A percentile compares a stretch with the other conserved stretches of the same genome.
Evolutionary conservation across 64 coral and sea anemone genomes (phyloP).

Genomic region (Montipora efflorescens): DNA sequence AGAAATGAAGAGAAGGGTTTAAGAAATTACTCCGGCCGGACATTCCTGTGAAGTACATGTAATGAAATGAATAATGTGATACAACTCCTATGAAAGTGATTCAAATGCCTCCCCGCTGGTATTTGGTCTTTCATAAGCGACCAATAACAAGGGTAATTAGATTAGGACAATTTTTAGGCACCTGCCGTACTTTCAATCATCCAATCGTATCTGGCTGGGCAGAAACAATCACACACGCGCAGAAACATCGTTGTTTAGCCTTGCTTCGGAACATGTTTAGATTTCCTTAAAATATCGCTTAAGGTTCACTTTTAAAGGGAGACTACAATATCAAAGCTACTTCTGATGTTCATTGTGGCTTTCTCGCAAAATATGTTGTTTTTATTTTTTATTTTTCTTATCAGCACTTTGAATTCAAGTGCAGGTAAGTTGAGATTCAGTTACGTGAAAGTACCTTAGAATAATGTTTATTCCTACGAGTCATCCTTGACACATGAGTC

Average conservation of each 20-base stretch:
- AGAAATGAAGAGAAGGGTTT: not conserved
- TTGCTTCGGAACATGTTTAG: not conserved
- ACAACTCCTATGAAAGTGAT: not conserved
- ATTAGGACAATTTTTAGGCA: not conserved
- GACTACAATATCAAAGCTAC: not conserved
- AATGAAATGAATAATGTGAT: not conserved
- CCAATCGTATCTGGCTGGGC: not conserved
- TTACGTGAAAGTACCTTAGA: too few relatives aligned
- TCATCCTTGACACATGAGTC: not conserved
- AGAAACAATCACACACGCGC: not conserved
- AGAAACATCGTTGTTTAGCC: not conserved
- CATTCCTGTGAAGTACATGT: not conserved
- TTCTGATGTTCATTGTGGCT: not conserved
- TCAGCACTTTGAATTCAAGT: constrained; percentile 20
- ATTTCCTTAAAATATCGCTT: not conserved
- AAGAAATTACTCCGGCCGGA: not conserved
- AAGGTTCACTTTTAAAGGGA: too few relatives aligned
- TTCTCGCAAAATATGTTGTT: not conserved
- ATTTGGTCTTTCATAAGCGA: not conserved
- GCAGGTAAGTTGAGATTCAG: not conserved
- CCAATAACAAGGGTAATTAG: not conserved
- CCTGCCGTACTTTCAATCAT: not conserved
- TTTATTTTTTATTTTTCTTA: not conserved
- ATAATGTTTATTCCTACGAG: not conserved
- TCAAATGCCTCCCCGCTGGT: not conserved